phyloP scores from a whole-genome alignment of 2,888 invertebrate genomes.

The Drosophila kambysellisi region DNA sequence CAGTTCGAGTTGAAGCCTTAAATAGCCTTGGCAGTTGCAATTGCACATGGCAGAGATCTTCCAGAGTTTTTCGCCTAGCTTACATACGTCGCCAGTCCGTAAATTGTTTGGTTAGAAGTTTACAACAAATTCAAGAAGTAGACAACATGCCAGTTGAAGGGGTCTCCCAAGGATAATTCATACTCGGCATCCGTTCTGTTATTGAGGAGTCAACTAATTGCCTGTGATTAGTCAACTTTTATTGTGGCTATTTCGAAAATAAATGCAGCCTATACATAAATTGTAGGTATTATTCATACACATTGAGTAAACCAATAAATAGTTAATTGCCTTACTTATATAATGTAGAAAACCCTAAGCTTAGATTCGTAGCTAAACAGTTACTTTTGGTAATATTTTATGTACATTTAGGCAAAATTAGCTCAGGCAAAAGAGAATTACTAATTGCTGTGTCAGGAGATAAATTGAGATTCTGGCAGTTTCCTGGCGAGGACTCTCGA shows the following conservation, averaged over 20 bases:
- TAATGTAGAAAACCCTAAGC: neutral
- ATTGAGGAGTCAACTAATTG: constrained; percentile 20
- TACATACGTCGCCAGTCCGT: constrained; percentile 47
- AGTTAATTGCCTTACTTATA: neutral
- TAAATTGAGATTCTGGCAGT: constrained; percentile 38
- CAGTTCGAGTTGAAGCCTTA: constrained; percentile 52
- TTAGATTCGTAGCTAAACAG: neutral
- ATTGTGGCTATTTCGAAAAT: neutral
- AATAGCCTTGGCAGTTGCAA: constrained; percentile 70
- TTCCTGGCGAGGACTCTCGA: constrained; percentile 8
- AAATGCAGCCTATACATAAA: neutral
- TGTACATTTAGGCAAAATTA: neutral
- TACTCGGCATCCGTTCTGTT: neutral
- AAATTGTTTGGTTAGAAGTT: constrained; percentile 50
- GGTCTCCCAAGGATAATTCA: neutral
- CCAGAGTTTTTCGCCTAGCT: constrained; percentile 34
- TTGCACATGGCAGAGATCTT: constrained; percentile 56
- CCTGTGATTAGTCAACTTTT: constrained; percentile 6
- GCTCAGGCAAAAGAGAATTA: neutral
- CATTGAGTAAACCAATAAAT: neutral
- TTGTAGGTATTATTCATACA: neutral
- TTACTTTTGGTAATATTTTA: neutral
- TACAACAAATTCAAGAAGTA: constrained; percentile 13
- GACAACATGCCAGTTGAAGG: neutral
- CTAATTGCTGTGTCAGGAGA: constrained; percentile 35